Percentiles rank a stretch among this genome's conserved stretches.
Conservation (phyloP, 2,797 vertebrate species). For the Hydrolagus colliei region DNA sequence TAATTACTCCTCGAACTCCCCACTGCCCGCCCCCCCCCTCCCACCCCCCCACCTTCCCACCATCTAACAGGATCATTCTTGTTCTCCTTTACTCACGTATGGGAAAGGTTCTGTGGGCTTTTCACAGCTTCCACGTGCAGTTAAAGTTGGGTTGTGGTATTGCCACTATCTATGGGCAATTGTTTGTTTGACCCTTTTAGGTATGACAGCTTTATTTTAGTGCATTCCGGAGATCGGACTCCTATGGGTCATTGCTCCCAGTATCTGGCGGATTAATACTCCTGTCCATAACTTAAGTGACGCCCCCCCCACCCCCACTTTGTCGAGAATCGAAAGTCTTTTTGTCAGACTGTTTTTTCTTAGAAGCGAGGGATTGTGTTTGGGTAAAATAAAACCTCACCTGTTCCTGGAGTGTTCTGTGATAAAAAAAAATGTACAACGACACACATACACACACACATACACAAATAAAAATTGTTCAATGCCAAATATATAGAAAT, state of each 20-base stretch:
- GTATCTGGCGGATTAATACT: background rate
- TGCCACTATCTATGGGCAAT: no score
- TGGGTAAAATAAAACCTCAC: no score
- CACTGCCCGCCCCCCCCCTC: background rate
- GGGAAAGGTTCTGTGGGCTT: background rate
- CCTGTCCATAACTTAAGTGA: background rate
- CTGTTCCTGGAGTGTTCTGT: no score
- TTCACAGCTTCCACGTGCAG: background rate
- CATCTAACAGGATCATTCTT: background rate
- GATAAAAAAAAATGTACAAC: background rate
- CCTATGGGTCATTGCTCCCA: background rate
- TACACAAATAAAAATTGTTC: background rate
- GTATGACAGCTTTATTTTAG: background rate
- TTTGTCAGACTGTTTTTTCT: no score
- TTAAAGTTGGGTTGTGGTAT: background rate
- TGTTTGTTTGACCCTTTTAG: background rate
- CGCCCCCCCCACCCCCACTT: background rate
- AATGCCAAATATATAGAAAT: no score
- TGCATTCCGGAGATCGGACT: background rate
- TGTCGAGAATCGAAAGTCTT: background rate
- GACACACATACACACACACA: background rate
- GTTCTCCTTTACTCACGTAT: background rate
- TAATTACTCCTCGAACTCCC: background rate
- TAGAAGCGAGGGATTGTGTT: no score
- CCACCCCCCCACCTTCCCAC: background rate